Conservation (phyloP, 2,113 vertebrate genomes). For the Silurus meridionalis region DNA sequence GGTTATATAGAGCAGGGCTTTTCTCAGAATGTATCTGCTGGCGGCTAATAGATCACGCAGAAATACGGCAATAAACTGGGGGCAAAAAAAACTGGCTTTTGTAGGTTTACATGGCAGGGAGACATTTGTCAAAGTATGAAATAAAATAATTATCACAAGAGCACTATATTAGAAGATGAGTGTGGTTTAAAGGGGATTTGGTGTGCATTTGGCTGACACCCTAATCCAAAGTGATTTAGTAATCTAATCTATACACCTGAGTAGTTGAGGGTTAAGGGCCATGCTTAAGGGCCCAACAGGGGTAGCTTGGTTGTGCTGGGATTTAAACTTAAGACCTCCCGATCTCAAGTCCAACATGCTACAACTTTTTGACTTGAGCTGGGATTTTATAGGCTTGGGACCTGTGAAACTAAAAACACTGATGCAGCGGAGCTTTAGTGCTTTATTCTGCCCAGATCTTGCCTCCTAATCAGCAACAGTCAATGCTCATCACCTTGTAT, state of each 20-base stretch:
- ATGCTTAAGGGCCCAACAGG: no score
- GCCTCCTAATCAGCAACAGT: neutral
- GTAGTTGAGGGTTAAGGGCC: no score
- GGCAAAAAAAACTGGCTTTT: neutral
- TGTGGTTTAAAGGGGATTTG: neutral
- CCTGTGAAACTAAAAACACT: neutral
- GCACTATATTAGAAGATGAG: neutral
- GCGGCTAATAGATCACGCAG: neutral
- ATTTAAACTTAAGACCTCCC: no score
- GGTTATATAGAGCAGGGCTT: neutral
- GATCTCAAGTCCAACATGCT: no score
- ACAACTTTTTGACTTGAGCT: neutral
- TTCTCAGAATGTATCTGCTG: neutral
- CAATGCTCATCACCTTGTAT: neutral
- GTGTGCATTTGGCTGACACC: no score
- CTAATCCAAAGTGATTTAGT: no score
- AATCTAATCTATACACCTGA: no score
- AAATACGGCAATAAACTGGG: neutral
- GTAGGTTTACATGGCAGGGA: neutral
- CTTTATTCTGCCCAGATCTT: neutral
- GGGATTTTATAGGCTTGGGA: neutral
- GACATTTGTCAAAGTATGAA: neutral
- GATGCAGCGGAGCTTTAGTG: neutral
- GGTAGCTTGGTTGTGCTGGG: no score
- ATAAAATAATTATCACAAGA: neutral